phyloP scores from a whole-genome alignment of 2,888 invertebrate species.

The Erebia palarica region DNA sequence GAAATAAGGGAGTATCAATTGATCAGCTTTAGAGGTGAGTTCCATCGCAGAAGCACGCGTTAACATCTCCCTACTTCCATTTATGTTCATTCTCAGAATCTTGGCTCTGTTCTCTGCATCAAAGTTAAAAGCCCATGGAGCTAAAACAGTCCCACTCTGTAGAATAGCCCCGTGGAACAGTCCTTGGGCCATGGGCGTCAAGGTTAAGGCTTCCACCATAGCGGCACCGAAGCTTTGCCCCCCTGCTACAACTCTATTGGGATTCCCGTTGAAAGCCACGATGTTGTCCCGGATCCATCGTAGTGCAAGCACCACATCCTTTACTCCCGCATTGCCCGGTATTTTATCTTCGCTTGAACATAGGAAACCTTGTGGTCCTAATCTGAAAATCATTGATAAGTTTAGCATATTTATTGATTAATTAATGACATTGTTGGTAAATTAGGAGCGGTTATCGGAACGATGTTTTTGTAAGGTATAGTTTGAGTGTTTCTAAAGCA shows the following conservation, averaged over 20 bases:
- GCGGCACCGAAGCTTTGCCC: conserved; percentile 73
- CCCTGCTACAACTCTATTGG: conserved; percentile 61
- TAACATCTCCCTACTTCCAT: conserved; percentile 46
- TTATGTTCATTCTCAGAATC: conserved; percentile 46
- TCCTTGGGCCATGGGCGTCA: conserved; percentile 57
- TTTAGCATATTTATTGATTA: too few relatives aligned
- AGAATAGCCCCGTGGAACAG: conserved; percentile 68
- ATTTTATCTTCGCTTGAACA: conserved; percentile 61
- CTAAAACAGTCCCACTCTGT: conserved; percentile 68
- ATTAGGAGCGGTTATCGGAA: background rate
- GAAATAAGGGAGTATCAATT: conserved; percentile 59
- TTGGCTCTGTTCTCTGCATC: conserved; percentile 61
- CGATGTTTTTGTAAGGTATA: too few relatives aligned
- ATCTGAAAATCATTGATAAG: conserved; percentile 46
- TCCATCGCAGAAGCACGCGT: conserved; percentile 49
- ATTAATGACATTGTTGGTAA: background rate
- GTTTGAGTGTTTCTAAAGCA: too few relatives aligned
- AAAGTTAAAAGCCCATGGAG: conserved; percentile 71
- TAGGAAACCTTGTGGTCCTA: conserved; percentile 66
- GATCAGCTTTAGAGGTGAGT: conserved; percentile 51
- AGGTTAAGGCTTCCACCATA: conserved; percentile 61
- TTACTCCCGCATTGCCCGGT: conserved; percentile 70
- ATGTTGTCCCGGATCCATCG: conserved; percentile 74
- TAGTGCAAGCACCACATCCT: conserved; percentile 66
- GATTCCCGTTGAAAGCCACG: conserved; percentile 69